A percentile compares a stretch with the other conserved stretches of the same genome.
phyloP scores from a whole-genome alignment of 2,797 vertebrate genomes.

The Ctenopoma kingsleyae region DNA sequence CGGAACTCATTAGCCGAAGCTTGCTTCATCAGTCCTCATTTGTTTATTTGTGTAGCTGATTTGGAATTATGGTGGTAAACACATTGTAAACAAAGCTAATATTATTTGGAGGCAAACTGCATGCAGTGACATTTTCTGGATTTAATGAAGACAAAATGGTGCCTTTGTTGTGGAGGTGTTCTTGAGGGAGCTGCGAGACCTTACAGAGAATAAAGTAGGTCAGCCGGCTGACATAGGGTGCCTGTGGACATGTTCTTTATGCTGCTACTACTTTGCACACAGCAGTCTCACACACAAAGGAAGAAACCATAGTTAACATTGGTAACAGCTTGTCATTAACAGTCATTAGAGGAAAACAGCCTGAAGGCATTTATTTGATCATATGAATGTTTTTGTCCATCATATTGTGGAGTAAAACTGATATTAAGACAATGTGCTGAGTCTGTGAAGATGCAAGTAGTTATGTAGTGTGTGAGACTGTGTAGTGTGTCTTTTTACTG shows the following conservation, averaged over 20 bases:
- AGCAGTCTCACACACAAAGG: slow-evolving; percentile 59
- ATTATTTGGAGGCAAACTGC: slow-evolving; percentile 67
- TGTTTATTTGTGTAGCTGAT: slow-evolving; percentile 72
- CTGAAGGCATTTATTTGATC: slow-evolving; percentile 79
- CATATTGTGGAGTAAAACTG: slow-evolving; percentile 49
- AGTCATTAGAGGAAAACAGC: slow-evolving; percentile 76
- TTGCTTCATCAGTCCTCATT: slow-evolving; percentile 53
- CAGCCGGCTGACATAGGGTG: slow-evolving; percentile 76
- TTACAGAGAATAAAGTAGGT: slow-evolving; percentile 84
- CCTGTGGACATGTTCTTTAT: slow-evolving; percentile 78
- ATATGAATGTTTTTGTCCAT: slow-evolving; percentile 71
- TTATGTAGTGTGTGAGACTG: background rate
- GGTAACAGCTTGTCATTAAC: slow-evolving; percentile 72
- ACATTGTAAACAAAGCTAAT: slow-evolving; percentile 74
- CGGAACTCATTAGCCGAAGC: slow-evolving; percentile 50
- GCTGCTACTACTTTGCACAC: slow-evolving; percentile 65
- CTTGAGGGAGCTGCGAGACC: slow-evolving; percentile 77
- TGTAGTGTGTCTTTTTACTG: background rate
- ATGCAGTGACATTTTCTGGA: slow-evolving; percentile 71
- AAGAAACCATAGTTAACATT: slow-evolving; percentile 67
- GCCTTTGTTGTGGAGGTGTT: slow-evolving; percentile 79
- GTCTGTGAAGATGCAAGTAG: slow-evolving; percentile 8
- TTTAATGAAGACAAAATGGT: slow-evolving; percentile 84
- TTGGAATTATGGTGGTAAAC: slow-evolving; percentile 65
- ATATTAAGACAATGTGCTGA: slow-evolving; percentile 39